A percentile compares a stretch with the other conserved stretches of the same genome.
phyloP scores from a whole-genome alignment of 2,888 invertebrate species.

The Drosophila nr. medialis region DNA sequence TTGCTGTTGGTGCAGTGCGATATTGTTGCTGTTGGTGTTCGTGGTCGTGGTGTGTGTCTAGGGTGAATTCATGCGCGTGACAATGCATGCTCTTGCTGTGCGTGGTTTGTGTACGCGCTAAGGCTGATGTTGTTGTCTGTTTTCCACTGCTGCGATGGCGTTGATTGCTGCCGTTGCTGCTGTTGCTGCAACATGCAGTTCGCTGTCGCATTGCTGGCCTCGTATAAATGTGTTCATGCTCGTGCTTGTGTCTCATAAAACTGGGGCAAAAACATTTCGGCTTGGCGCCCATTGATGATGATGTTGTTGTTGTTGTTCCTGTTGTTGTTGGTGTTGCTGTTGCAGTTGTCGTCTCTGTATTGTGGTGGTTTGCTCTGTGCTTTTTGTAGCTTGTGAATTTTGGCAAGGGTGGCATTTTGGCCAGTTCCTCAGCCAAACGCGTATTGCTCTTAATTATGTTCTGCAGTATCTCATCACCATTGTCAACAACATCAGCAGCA shows the following conservation, averaged over 20 bases:
- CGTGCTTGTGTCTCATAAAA: constrained; percentile 68
- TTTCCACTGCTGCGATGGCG: constrained; percentile 27
- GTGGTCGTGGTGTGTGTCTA: constrained; percentile 70
- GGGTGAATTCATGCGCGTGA: constrained; percentile 64
- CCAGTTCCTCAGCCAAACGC: constrained; percentile 74
- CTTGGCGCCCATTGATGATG: constrained; percentile 35
- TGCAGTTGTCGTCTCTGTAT: constrained; percentile 27
- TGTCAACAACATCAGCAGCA: constrained; percentile 28
- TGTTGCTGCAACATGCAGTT: constrained; percentile 42
- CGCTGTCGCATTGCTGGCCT: constrained; percentile 41
- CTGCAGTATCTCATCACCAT: constrained; percentile 72
- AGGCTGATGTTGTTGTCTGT: constrained; percentile 40
- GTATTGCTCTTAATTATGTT: constrained; percentile 81
- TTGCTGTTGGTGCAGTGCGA: constrained; percentile 40
- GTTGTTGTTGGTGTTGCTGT: constrained; percentile 21
- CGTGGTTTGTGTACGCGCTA: constrained; percentile 70
- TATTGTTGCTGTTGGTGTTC: constrained; percentile 31
- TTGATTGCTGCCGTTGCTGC: constrained; percentile 24
- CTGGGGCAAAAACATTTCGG: constrained; percentile 72
- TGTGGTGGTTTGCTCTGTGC: constrained; percentile 30
- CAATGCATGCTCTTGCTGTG: constrained; percentile 66
- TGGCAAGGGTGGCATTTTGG: constrained; percentile 81
- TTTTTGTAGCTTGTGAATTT: constrained; percentile 57
- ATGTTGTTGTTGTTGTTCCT: constrained; percentile 33
- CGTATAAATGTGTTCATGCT: constrained; percentile 49